These are phyloP conservation scores for Orbicella faveolata DNA, from an alignment of 64 coral and sea anemone species.

Conservation along the genomic window DNA sequence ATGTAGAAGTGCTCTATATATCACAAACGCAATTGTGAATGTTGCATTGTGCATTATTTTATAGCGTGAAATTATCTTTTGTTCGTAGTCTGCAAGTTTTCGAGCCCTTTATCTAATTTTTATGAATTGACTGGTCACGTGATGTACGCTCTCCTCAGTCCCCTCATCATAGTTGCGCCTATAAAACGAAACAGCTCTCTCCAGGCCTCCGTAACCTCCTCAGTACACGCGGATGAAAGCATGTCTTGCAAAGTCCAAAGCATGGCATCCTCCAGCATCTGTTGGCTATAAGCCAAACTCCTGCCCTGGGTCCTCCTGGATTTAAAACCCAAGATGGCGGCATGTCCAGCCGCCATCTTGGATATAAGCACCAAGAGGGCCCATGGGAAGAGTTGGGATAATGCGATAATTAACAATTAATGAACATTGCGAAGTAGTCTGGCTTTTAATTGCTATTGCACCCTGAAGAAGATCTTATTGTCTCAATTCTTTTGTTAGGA, in stretches of 20 bases:
- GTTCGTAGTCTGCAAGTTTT: no score
- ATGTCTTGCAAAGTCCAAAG: constrained; percentile 72
- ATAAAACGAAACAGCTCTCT: constrained; percentile 60
- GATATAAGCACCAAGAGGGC: neutral
- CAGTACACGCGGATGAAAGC: constrained; percentile 46
- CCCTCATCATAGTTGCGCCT: constrained; percentile 49
- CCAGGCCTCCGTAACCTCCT: constrained; percentile 57
- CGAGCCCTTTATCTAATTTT: no score
- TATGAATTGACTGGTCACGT: no score
- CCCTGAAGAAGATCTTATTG: no score
- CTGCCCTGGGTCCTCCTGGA: neutral
- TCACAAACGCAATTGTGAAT: no score
- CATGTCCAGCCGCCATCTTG: neutral
- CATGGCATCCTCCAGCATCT: constrained; percentile 13
- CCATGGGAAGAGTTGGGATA: neutral
- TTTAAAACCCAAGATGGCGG: neutral
- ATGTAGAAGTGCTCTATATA: no score
- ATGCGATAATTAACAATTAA: neutral
- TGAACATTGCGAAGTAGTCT: no score
- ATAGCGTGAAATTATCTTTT: no score
- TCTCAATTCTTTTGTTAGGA: no score
- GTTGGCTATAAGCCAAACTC: neutral
- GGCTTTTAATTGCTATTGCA: no score
- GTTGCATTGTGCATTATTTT: no score
- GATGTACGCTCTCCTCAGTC: neutral